Evolutionary conservation across 2,888 invertebrate species (phyloP), one percentile per base, ranked within the genome.

Genomic region (Himalopsyche kuldschensis): DNA sequence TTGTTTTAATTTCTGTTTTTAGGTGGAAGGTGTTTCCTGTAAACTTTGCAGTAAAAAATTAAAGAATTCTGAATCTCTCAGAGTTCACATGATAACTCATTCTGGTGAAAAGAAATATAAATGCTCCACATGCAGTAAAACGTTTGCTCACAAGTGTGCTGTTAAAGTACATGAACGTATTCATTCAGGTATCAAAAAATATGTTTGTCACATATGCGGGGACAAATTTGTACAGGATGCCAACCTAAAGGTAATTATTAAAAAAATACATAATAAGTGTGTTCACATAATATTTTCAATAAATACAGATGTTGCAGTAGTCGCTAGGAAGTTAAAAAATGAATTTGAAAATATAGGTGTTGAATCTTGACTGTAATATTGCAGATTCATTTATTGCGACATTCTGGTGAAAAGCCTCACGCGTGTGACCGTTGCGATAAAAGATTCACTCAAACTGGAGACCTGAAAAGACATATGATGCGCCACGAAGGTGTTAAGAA

Each of bases 141-240:
- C 63, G 3, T 80, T 80, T 69, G 35, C 80, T 8, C 80, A 80
- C 30, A 80, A 63, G 17, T 35, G 30, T 31, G 55, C 80, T n/a
- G 11, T 80, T 15, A 80, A 80, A 55, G 32, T 63, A 17, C 80
- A 80, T 8, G 63, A 80, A 69, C 35, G 63, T 8, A 35, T 80
- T 27, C 80, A 80, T 31, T 32, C 80, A 24, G 80, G 80, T 2
- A 17, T 80, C 2, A 48, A 63, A 32, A 80, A 80, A 63, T 63
- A 80, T 80, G 80, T 80, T 3, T 80, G 80, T 31, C 80, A 80
- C 24, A 80, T 80, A 80, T 80, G 80, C n/a, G 80, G 80, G 0
- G 35, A 48, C 30, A 80, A 80, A 63, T 80, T 80, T 69, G 63
- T 35, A 2, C 80, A 55, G 27, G 31, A 30, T 27, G 63, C 35